Evolutionary conservation across 2,113 vertebrate species (phyloP), one percentile per base, ranked within the genome.

Genomic region (Hydrolagus affinis): DNA sequence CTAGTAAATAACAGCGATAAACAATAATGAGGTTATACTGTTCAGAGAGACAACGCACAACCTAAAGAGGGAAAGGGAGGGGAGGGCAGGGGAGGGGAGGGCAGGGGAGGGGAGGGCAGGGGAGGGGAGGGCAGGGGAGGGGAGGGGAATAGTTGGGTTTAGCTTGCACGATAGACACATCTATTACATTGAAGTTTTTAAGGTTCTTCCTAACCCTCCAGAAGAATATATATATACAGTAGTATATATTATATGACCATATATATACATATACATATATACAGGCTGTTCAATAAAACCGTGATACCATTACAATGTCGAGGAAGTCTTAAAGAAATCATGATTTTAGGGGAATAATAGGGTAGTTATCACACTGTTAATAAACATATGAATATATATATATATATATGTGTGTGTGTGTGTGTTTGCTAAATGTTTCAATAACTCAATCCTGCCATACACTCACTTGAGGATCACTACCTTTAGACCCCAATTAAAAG

Each of bases 61-160:
- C 44, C 6, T 44, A 44, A 6, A 44, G 62, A 19, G 8, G 44
- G 21, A 11, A 15, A 25, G 32, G 44, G 83, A 78, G 30, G 78
- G 85, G 83, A 60, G 85, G 85, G 87, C 88, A 86, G 80, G 78
- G 85, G 32, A 86, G 4, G 71, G 85, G 86, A 85, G 85, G 78
- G 71, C 57, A 85, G 77, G 87, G 56, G 70, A 86, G 87, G 76
- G 86, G 77, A n/a, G 64, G 86, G 6, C 85, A 89, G 87, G 90
- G 88, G 89, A 89, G 88, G 88, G 86, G 86, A 86, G 87, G 87
- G 87, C 86, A 56, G 86, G 72, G 88, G 89, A 88, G 86, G 21
- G 25, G 21, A 75, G 85, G 87, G 69, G 80, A 86, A 87, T 86
- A 85, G 87, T 85, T 19, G 28, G 0, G 3, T 28, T 76, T 28